These are phyloP conservation scores for Drosophila fungiperda DNA, from an alignment of 2,888 invertebrate genomes.

Conservation along the genomic window DNA sequence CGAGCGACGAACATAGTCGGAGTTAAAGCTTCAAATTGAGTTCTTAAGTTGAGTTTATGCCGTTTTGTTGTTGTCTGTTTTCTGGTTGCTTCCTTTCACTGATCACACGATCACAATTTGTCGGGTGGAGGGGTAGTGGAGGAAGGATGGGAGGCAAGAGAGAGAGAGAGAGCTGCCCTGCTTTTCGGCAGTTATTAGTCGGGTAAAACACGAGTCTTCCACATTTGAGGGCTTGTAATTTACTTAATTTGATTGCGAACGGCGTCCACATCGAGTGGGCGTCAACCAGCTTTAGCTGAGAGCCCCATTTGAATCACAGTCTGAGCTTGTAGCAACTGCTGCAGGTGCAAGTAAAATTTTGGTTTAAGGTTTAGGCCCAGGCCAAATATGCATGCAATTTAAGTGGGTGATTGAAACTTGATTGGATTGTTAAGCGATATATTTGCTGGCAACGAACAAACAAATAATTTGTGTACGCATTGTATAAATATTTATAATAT, in stretches of 20 bases:
- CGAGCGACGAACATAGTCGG: slow-evolving; percentile 14
- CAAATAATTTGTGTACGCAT: not conserved
- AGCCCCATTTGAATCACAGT: slow-evolving; percentile 9
- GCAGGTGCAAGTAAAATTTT: slow-evolving; percentile 46
- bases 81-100: slow-evolving; percentile 34
- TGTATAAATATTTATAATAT: not conserved
- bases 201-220: slow-evolving; percentile 78
- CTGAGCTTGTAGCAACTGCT: slow-evolving; percentile 25
- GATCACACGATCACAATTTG: slow-evolving; percentile 52
- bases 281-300: slow-evolving; percentile 19
- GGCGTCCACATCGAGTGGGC: slow-evolving; percentile 48
- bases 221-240: slow-evolving; percentile 81
- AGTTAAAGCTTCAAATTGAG: slow-evolving; percentile 65
- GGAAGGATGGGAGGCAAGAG: not conserved
- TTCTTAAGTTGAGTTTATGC: slow-evolving; percentile 64
- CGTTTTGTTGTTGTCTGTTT: slow-evolving; percentile 19
- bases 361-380: slow-evolving; percentile 17
- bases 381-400: slow-evolving; percentile 48
- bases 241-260: slow-evolving; percentile 80
- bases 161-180: slow-evolving; percentile 5
- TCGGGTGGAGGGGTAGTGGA: not conserved
- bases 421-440: slow-evolving; percentile 16
- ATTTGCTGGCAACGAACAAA: not conserved
- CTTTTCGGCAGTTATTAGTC: slow-evolving; percentile 77
- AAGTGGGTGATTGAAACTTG: slow-evolving; percentile 40